Evolutionary conservation across 2,888 invertebrate genomes (phyloP).

Genomic region (Kryphioiulus occultus): DNA sequence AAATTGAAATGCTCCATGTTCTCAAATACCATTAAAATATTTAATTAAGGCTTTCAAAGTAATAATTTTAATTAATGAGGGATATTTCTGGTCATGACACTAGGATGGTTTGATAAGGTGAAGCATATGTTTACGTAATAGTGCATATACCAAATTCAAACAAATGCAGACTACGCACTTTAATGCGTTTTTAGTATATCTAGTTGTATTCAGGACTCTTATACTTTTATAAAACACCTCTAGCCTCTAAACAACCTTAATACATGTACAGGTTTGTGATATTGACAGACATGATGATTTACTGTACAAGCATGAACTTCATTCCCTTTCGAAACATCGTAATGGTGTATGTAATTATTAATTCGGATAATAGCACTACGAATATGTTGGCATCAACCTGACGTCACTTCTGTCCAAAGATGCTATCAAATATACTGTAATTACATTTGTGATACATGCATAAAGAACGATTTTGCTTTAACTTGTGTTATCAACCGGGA

Average conservation of each 20-base stretch:
- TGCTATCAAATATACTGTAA: too few species aligned
- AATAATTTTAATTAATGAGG: constrained; percentile 2
- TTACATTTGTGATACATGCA: too few species aligned
- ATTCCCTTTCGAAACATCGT: not conserved
- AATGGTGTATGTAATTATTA: too few species aligned
- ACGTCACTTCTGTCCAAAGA: too few species aligned
- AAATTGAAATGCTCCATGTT: not conserved
- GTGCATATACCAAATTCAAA: not conserved
- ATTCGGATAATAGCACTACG: too few species aligned
- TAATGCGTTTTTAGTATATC: not conserved
- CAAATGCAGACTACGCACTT: not conserved
- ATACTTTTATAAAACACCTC: too few species aligned
- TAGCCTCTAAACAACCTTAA: too few species aligned
- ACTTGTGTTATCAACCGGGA: too few species aligned
- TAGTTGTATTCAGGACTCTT: not conserved
- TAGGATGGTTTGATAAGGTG: not conserved
- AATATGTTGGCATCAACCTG: too few species aligned
- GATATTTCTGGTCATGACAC: not conserved
- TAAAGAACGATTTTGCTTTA: too few species aligned
- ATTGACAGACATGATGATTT: not conserved
- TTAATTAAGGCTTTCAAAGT: not conserved
- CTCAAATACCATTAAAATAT: not conserved
- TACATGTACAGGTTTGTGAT: not conserved
- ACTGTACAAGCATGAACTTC: not conserved
- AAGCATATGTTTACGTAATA: not conserved